Conservation (phyloP, 2,888 invertebrate genomes). For the Morinoia aosen region DNA sequence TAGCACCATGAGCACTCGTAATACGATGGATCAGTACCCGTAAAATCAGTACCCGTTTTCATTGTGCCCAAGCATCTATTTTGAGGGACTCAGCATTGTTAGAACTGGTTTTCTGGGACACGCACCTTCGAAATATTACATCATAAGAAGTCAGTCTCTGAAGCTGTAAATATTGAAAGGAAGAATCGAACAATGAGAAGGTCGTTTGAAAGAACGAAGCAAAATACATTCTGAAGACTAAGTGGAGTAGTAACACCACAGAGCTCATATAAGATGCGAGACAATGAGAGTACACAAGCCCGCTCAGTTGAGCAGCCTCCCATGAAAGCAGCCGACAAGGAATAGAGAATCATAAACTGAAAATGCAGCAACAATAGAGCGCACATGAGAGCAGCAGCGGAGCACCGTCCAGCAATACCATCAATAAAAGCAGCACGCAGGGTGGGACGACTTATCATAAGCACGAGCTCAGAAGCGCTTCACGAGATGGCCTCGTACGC, state of each 20-base stretch:
- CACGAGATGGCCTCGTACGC: slow-evolving; percentile 16
- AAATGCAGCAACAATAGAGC: not conserved
- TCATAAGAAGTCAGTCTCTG: not conserved
- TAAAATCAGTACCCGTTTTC: not conserved
- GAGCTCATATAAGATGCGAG: not conserved
- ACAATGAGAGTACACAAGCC: not conserved
- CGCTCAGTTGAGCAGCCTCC: not conserved
- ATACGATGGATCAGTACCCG: no score
- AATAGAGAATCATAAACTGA: not conserved
- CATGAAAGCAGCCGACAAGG: not conserved
- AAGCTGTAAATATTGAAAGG: not conserved
- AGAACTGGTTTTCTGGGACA: not conserved
- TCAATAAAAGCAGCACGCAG: not conserved
- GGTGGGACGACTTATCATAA: not conserved
- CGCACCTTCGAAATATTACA: not conserved
- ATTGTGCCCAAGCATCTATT: not conserved
- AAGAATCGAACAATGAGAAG: not conserved
- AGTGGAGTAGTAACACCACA: not conserved
- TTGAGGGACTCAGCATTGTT: not conserved
- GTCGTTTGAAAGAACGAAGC: not conserved
- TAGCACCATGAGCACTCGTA: not conserved
- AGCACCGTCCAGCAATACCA: not conserved
- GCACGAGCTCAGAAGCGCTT: slow-evolving; percentile 30
- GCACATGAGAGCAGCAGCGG: not conserved
- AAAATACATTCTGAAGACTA: not conserved